These are phyloP conservation scores for Drosophila carrolli DNA, from an alignment of 1,140 invertebrate species.

Conservation along the genomic window DNA sequence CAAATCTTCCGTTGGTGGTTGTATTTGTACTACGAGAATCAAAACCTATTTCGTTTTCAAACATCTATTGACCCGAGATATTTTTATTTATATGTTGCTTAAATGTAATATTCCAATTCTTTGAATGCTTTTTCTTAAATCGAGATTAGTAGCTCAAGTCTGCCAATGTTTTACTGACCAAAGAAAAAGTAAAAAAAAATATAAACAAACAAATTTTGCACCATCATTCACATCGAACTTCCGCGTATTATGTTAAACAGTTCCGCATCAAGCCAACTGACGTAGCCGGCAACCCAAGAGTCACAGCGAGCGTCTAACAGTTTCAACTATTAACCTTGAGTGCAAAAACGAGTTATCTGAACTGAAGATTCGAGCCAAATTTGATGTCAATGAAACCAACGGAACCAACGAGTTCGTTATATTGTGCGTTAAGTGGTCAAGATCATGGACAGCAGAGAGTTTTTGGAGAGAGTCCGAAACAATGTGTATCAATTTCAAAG, in stretches of 20 bases:
- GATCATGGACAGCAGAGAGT: constrained; percentile 80
- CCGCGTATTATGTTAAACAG: constrained; percentile 65
- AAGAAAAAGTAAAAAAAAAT: constrained; percentile 35
- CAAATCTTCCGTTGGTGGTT: constrained; percentile 63
- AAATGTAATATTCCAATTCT: constrained; percentile 5
- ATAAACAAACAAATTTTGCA: constrained; percentile 45
- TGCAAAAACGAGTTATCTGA: constrained; percentile 29
- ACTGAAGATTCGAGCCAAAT: constrained; percentile 35
- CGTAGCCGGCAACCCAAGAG: constrained; percentile 48
- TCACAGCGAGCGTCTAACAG: constrained; percentile 52
- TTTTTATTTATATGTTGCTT: background rate
- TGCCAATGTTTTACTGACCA: constrained; percentile 1
- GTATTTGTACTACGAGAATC: constrained; percentile 49
- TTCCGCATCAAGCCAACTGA: constrained; percentile 65
- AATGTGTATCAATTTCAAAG: background rate
- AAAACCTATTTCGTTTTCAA: background rate
- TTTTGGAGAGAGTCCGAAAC: constrained; percentile 3
- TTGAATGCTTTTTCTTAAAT: constrained; percentile 27
- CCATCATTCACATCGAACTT: constrained; percentile 61
- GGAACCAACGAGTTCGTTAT: constrained; percentile 14
- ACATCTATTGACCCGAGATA: background rate
- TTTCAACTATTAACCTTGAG: constrained; percentile 81
- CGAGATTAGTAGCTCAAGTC: constrained; percentile 73
- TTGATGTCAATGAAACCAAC: constrained; percentile 76
- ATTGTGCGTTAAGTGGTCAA: constrained; percentile 53